phyloP scores from a whole-genome alignment of 2,113 vertebrate genomes.

The Haemorhous mexicanus region DNA sequence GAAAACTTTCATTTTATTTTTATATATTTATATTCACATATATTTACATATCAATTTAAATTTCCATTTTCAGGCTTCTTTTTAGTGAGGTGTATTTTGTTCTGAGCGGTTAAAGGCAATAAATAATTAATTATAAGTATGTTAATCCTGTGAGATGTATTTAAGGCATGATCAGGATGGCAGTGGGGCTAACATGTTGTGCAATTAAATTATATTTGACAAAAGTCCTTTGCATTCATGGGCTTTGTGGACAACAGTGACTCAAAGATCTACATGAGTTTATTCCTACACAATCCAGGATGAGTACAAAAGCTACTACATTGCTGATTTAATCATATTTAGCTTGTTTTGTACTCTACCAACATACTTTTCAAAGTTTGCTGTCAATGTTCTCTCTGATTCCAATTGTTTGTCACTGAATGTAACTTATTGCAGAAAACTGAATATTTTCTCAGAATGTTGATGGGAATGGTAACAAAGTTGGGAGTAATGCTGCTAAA shows the following conservation, averaged over 20 bases:
- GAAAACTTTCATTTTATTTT: not conserved
- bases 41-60: not conserved
- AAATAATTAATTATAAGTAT: not conserved
- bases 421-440: not conserved
- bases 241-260: not conserved
- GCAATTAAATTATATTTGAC: not conserved
- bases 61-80: not conserved
- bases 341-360: not conserved
- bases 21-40: not conserved
- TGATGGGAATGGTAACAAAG: not conserved
- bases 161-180: not conserved
- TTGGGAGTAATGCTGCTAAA: not conserved
- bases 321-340: not conserved
- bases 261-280: not conserved
- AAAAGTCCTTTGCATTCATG: not conserved
- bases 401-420: not conserved
- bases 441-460: not conserved
- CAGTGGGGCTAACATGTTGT: not conserved
- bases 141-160: not conserved
- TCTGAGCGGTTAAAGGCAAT: not conserved
- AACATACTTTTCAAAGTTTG: not conserved
- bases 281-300: not conserved
- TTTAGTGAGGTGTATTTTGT: not conserved
- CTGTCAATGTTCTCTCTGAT: not conserved
- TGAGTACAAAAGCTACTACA: not conserved